Evolutionary conservation across 2,113 vertebrate genomes (phyloP).

Genomic region (Barnardius zonarius): DNA sequence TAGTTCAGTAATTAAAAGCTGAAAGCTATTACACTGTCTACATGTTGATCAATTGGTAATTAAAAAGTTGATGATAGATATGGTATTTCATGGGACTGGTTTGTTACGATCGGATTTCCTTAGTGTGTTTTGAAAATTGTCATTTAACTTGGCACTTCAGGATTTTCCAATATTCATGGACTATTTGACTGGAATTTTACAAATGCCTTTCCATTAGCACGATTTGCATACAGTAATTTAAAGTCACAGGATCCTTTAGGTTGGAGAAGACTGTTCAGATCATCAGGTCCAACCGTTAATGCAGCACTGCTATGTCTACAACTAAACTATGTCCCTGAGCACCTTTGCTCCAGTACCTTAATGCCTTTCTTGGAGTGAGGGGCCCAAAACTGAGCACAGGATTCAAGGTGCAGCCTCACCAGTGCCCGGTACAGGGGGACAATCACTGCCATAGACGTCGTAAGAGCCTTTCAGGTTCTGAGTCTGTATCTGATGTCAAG

Average conservation of each 20-base stretch:
- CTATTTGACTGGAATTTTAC: slow-evolving; percentile 40
- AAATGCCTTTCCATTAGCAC: slow-evolving; percentile 51
- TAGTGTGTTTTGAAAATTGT: slow-evolving; percentile 57
- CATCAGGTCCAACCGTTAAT: not conserved
- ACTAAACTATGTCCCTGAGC: not conserved
- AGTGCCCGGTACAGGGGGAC: not conserved
- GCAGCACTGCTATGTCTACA: not conserved
- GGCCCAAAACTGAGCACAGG: not conserved
- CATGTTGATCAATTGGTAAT: slow-evolving; percentile 66
- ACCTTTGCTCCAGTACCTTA: not conserved
- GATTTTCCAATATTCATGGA: slow-evolving; percentile 42
- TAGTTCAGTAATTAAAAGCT: slow-evolving; percentile 74
- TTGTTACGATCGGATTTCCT: slow-evolving; percentile 55
- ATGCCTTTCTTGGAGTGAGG: not conserved
- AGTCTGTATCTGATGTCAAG: rapidly evolving
- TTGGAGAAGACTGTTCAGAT: not conserved
- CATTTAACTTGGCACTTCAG: slow-evolving; percentile 34
- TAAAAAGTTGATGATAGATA: slow-evolving; percentile 73
- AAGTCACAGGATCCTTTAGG: not conserved
- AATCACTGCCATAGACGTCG: not conserved
- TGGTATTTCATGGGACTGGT: slow-evolving; percentile 55
- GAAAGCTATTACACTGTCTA: slow-evolving; percentile 69
- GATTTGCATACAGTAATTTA: slow-evolving; percentile 58
- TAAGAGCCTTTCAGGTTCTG: too few relatives aligned
- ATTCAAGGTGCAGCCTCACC: not conserved